phyloP scores from a whole-genome alignment of 1,140 invertebrate genomes.

The Cherax quadricarinatus region DNA sequence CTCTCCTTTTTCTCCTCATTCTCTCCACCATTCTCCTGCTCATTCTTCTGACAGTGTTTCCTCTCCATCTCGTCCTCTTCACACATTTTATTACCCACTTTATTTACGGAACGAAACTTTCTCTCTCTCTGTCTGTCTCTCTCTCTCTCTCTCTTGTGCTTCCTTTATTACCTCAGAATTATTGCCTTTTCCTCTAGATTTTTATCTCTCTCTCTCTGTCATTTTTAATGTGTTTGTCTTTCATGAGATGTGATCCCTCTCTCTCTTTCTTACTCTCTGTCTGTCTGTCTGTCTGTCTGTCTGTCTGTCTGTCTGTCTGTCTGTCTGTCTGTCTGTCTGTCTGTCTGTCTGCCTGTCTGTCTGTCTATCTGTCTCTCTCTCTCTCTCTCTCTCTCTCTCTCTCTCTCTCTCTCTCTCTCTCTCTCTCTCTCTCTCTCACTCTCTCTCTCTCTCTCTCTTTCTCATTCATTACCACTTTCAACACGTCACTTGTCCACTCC shows the following conservation, averaged over 20 bases:
- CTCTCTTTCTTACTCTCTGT: not conserved
- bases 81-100: not conserved
- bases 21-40: not conserved
- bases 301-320: not conserved
- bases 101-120: not conserved
- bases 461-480: no score
- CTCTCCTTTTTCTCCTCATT: no score
- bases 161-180: not conserved
- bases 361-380: not conserved
- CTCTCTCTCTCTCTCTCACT: constrained; percentile 1
- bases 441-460: not conserved
- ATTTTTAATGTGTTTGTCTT: not conserved
- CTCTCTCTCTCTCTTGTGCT: not conserved
- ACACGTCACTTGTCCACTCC: not conserved
- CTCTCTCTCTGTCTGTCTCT: not conserved
- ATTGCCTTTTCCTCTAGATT: not conserved
- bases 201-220: not conserved
- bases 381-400: not conserved
- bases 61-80: not conserved
- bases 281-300: not conserved
- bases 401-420: constrained; percentile 10
- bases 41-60: not conserved
- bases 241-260: not conserved
- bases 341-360: no score
- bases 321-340: not conserved